phyloP scores from a whole-genome alignment of 2,113 vertebrate species.

The Otus sunia region DNA sequence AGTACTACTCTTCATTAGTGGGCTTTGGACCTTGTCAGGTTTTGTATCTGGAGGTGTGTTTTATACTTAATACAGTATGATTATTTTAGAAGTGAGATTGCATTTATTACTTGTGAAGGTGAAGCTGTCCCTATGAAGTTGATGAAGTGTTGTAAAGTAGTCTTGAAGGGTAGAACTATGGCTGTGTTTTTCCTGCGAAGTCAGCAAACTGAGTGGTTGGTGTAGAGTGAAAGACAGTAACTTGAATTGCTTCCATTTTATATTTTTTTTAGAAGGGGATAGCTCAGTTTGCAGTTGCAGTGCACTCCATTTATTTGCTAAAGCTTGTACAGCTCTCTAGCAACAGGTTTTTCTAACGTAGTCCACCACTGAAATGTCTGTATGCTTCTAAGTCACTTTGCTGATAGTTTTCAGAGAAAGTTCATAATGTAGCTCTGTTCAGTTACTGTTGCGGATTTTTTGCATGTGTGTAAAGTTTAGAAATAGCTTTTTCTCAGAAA shows the following conservation, averaged over 20 bases:
- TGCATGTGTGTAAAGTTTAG: neutral
- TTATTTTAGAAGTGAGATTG: neutral
- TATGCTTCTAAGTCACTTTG: neutral
- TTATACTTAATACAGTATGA: neutral
- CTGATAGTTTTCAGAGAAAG: neutral
- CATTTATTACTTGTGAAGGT: neutral
- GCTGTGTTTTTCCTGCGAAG: neutral
- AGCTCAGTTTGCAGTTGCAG: neutral
- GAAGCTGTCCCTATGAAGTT: neutral
- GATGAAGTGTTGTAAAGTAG: neutral
- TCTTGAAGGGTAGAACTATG: neutral
- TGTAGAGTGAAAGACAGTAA: neutral
- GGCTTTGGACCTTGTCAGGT: neutral
- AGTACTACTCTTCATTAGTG: neutral
- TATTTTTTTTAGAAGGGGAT: neutral
- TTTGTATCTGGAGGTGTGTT: neutral
- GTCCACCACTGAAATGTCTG: neutral
- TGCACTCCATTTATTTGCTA: neutral
- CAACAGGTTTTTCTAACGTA: neutral
- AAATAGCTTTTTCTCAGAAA: neutral
- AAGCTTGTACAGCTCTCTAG: neutral
- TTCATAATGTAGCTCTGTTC: neutral
- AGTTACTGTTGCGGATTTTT: neutral
- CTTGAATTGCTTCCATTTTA: neutral
- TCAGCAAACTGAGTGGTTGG: neutral